Conservation (phyloP, 2,888 invertebrate species). For the Hofmannophila pseudospretella region DNA sequence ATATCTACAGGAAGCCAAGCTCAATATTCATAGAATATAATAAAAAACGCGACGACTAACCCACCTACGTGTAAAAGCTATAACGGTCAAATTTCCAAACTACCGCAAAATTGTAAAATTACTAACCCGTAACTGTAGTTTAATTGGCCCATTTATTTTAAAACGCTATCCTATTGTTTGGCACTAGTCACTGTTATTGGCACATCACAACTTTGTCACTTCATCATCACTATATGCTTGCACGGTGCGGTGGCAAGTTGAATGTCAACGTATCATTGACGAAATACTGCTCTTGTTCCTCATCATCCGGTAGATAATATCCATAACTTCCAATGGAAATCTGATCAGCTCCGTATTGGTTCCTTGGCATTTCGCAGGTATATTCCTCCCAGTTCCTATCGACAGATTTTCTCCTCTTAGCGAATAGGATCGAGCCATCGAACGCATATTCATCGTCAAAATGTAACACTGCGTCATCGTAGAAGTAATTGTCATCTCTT, state of each 20-base stretch:
- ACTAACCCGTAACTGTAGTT: conserved; percentile 30
- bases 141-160: conserved; percentile 62
- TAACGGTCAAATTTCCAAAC: conserved; percentile 34
- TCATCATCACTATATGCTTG: conserved; percentile 57
- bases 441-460: conserved; percentile 72
- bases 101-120: conserved; percentile 56
- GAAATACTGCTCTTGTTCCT: conserved; percentile 57
- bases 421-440: conserved; percentile 67
- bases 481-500: conserved; percentile 63
- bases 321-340: conserved; percentile 68
- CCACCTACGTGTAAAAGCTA: conserved; percentile 64
- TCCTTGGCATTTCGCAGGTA: conserved; percentile 46
- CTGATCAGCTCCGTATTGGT: conserved; percentile 40
- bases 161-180: conserved; percentile 35
- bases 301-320: conserved; percentile 64
- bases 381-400: conserved; percentile 58
- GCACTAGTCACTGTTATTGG: conserved; percentile 17
- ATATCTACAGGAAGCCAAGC: conserved; percentile 66
- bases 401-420: conserved; percentile 68
- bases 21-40: conserved; percentile 34
- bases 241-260: conserved; percentile 63
- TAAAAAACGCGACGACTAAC: conserved; percentile 42
- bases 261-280: conserved; percentile 69
- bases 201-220: too few species aligned
- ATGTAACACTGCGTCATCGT: conserved; percentile 67